These are phyloP conservation scores for Clinocottus analis DNA, from an alignment of 2,113 vertebrate species.

Conservation along the genomic window DNA sequence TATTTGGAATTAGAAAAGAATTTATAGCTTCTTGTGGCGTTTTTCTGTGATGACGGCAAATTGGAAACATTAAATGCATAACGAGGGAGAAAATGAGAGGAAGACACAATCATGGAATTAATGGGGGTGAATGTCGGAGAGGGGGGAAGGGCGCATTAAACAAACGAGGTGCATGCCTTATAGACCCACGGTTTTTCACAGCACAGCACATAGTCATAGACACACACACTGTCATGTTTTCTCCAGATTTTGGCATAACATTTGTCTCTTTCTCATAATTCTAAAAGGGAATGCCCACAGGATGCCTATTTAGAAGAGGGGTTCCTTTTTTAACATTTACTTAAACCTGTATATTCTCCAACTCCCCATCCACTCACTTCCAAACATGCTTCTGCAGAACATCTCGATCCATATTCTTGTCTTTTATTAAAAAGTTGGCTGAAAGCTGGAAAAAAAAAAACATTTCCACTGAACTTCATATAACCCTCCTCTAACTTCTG, in stretches of 20 bases:
- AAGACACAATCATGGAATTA: constrained; percentile 78
- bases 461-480: constrained; percentile 80
- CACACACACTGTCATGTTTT: constrained; percentile 48
- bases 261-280: constrained; percentile 61
- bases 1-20: constrained; percentile 99
- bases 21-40: constrained; percentile 89
- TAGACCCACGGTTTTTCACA: constrained; percentile 37
- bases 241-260: constrained; percentile 49
- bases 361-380: constrained; percentile 67
- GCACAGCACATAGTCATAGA: constrained; percentile 16
- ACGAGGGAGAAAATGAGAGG: constrained; percentile 80
- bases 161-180: constrained; percentile 54
- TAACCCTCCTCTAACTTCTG: constrained; percentile 82
- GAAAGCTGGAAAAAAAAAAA: constrained; percentile 55
- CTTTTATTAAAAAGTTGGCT: constrained; percentile 79
- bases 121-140: constrained; percentile 76
- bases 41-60: constrained; percentile 82
- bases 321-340: constrained; percentile 56
- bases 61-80: constrained; percentile 84
- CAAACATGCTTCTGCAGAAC: constrained; percentile 72
- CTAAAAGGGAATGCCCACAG: constrained; percentile 68
- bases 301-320: constrained; percentile 70
- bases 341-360: constrained; percentile 68
- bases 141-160: constrained; percentile 58
- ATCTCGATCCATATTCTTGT: constrained; percentile 73